phyloP scores from a whole-genome alignment of 2,888 invertebrate genomes.

The Apomyelois bistriatella region DNA sequence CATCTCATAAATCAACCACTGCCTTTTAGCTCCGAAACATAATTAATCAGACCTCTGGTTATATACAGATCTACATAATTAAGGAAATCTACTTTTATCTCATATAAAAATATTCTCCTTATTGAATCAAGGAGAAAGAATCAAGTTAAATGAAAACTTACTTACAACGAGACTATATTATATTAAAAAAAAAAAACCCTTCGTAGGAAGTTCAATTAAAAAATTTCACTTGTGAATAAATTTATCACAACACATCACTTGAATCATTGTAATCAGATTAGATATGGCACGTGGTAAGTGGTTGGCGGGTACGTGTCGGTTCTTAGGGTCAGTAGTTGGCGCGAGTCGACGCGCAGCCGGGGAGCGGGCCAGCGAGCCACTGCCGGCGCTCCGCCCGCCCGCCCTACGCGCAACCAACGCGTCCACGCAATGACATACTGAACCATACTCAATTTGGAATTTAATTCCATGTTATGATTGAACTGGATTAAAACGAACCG shows the following conservation, averaged over 20 bases:
- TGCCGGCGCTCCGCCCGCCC: conserved; percentile 50
- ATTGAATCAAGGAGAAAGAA: too few species aligned
- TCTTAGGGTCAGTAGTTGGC: conserved; percentile 1
- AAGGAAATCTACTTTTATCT: not conserved
- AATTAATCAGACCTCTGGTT: conserved; percentile 2
- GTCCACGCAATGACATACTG: conserved; percentile 29
- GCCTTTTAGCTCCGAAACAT: conserved; percentile 10
- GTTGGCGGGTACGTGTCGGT: not conserved
- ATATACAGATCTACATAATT: not conserved
- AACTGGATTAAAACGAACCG: too few species aligned
- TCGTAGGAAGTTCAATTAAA: not conserved
- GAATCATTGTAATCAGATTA: not conserved
- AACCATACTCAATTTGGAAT: not conserved
- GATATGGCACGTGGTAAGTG: conserved; percentile 3
- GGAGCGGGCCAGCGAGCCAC: conserved; percentile 59
- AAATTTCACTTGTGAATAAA: not conserved
- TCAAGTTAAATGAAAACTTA: too few species aligned
- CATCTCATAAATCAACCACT: conserved; percentile 8
- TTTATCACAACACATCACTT: conserved; percentile 5
- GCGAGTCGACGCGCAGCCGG: conserved; percentile 50
- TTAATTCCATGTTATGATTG: too few species aligned
- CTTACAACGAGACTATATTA: too few species aligned
- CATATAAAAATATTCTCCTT: too few species aligned
- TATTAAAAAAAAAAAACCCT: not conserved
- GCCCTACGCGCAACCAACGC: conserved; percentile 42